A percentile compares a stretch with the other conserved stretches of the same genome.
phyloP scores from a whole-genome alignment of 2,797 vertebrate genomes.

The Chiloscyllium punctatum region DNA sequence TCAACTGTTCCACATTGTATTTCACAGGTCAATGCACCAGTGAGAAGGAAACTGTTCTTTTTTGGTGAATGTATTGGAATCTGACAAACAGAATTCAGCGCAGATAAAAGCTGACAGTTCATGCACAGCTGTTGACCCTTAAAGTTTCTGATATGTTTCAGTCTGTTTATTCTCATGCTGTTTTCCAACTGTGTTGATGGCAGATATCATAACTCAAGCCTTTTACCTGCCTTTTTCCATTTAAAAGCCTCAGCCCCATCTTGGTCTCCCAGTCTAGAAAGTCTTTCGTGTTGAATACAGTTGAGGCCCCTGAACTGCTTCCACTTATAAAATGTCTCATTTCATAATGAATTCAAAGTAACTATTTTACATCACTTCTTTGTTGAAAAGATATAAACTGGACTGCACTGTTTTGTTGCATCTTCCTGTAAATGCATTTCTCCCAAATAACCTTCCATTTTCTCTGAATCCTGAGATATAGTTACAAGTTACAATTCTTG shows the following conservation, averaged over 20 bases:
- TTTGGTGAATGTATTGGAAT: background rate
- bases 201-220: background rate
- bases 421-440: too few species aligned
- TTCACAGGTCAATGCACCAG: constrained; percentile 3
- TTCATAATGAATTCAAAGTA: background rate
- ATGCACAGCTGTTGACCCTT: background rate
- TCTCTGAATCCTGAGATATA: background rate
- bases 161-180: background rate
- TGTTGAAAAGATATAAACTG: background rate
- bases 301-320: background rate
- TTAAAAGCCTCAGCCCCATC: background rate
- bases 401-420: too few species aligned
- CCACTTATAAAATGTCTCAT: too few species aligned
- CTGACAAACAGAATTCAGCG: background rate
- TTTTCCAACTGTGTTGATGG: background rate
- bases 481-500: too few species aligned
- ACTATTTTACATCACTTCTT: background rate
- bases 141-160: background rate
- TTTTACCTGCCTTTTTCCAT: background rate
- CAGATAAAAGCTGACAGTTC: background rate
- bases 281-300: background rate
- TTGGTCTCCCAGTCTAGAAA: background rate
- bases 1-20: background rate
- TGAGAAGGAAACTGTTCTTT: background rate
- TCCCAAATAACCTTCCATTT: background rate